A percentile compares a stretch with the other conserved stretches of the same genome.
Conservation (phyloP, 2,797 vertebrate species). For the Gambelia wislizenii region DNA sequence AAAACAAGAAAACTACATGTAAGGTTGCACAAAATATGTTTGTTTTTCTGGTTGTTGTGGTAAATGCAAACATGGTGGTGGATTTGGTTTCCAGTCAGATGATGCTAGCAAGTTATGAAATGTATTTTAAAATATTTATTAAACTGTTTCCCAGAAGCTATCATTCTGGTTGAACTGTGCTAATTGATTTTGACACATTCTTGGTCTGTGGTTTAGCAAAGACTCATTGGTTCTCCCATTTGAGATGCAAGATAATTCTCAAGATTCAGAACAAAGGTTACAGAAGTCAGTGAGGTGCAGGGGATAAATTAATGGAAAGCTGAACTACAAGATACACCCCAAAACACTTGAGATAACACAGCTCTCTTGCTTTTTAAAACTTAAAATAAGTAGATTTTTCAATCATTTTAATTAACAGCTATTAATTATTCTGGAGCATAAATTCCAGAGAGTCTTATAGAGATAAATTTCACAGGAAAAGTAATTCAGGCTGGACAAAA, state of each 20-base stretch:
- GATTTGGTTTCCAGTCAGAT: constrained; percentile 38
- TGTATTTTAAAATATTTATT: constrained; percentile 36
- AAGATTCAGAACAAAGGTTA: not conserved
- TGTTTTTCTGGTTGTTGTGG: not conserved
- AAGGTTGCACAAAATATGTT: no score
- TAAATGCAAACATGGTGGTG: not conserved
- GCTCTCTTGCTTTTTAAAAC: not conserved
- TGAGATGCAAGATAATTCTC: constrained; percentile 8
- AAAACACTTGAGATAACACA: not conserved
- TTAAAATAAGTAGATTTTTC: constrained; percentile 8
- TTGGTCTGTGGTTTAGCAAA: constrained; percentile 24
- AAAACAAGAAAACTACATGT: no score
- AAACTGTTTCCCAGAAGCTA: constrained; percentile 30
- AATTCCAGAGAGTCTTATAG: not conserved
- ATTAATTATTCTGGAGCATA: constrained; percentile 8
- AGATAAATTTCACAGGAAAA: not conserved
- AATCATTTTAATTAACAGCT: constrained; percentile 14
- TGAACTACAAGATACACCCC: not conserved
- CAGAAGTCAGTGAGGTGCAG: constrained; percentile 1
- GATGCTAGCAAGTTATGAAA: constrained; percentile 25
- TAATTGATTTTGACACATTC: constrained; percentile 58
- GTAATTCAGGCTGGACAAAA: not conserved
- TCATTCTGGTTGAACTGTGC: not conserved
- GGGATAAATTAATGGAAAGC: not conserved
- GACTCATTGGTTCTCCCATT: constrained; percentile 25